Percentiles rank a stretch among this genome's conserved stretches.
phyloP scores from a whole-genome alignment of 2,113 vertebrate genomes.

The Dicentrarchus labrax region DNA sequence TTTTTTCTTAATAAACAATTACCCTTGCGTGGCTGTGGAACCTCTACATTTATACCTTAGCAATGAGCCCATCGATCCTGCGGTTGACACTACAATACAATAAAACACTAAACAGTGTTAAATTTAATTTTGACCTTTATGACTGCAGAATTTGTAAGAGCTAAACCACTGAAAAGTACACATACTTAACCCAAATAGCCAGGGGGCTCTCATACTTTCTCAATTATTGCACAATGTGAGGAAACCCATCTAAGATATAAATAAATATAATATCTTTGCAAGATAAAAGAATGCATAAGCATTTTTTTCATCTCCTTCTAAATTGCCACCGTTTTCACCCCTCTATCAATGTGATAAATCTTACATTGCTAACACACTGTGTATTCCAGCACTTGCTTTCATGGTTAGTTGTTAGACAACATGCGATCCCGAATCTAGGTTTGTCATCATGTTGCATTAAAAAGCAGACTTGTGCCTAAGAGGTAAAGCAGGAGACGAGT shows the following conservation, averaged over 20 bases:
- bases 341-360: slow-evolving; percentile 78
- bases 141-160: slow-evolving; percentile 75
- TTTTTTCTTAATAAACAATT: slow-evolving; percentile 67
- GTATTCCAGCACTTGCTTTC: slow-evolving; percentile 74
- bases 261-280: slow-evolving; percentile 74
- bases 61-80: slow-evolving; percentile 83
- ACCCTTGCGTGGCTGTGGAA: slow-evolving; percentile 61
- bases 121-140: slow-evolving; percentile 88
- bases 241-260: slow-evolving; percentile 69
- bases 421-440: slow-evolving; percentile 58
- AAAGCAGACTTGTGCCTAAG: slow-evolving; percentile 71
- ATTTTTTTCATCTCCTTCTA: slow-evolving; percentile 73
- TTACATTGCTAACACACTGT: slow-evolving; percentile 59
- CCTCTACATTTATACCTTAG: slow-evolving; percentile 69
- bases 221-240: slow-evolving; percentile 78
- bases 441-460: slow-evolving; percentile 73
- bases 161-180: slow-evolving; percentile 81
- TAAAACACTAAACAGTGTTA: slow-evolving; percentile 82
- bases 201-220: slow-evolving; percentile 82
- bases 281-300: slow-evolving; percentile 74
- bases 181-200: slow-evolving; percentile 84
- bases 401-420: slow-evolving; percentile 78
- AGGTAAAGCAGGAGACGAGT: slow-evolving; percentile 61
- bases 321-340: slow-evolving; percentile 76
- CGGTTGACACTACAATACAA: slow-evolving; percentile 81